phyloP scores from a whole-genome alignment of 1,140 invertebrate genomes.

The Harlomillsia oculata region DNA sequence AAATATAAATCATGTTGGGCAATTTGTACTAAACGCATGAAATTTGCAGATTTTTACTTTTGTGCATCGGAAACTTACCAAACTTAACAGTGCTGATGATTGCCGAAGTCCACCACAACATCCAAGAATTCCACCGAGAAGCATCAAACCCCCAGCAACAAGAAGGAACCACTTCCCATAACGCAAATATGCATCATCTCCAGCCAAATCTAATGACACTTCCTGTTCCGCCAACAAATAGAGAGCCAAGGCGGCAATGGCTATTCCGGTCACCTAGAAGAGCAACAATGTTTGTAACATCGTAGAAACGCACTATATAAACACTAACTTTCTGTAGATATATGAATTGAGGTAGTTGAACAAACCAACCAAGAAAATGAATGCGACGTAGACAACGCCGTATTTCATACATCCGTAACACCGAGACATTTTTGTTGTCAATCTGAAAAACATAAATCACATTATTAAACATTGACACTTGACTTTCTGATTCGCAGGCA shows the following conservation, averaged over 20 bases:
- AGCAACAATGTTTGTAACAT: neutral
- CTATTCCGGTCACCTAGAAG: slow-evolving; percentile 60
- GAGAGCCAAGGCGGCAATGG: slow-evolving; percentile 54
- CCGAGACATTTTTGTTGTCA: slow-evolving; percentile 9
- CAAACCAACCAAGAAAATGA: slow-evolving; percentile 27
- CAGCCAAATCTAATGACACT: slow-evolving; percentile 56
- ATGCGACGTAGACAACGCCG: slow-evolving; percentile 26
- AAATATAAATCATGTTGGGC: slow-evolving; percentile 1
- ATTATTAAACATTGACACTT: too few relatives aligned
- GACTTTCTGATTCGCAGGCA: too few relatives aligned
- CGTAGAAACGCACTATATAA: too few relatives aligned
- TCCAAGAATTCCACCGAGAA: slow-evolving; percentile 77
- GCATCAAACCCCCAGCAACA: slow-evolving; percentile 64
- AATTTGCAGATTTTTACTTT: slow-evolving; percentile 10
- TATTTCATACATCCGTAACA: slow-evolving; percentile 32
- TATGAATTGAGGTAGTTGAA: neutral
- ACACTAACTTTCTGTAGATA: too few relatives aligned
- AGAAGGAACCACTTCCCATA: slow-evolving; percentile 66
- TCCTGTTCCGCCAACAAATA: slow-evolving; percentile 69
- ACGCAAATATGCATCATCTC: slow-evolving; percentile 55
- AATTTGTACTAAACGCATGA: too few relatives aligned
- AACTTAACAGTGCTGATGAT: slow-evolving; percentile 73
- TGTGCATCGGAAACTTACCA: slow-evolving; percentile 47
- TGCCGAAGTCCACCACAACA: slow-evolving; percentile 81
- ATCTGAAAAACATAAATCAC: neutral